A percentile compares a stretch with the other conserved stretches of the same genome.
phyloP scores from a whole-genome alignment of 2,888 invertebrate genomes.

The Cinara cedri region DNA sequence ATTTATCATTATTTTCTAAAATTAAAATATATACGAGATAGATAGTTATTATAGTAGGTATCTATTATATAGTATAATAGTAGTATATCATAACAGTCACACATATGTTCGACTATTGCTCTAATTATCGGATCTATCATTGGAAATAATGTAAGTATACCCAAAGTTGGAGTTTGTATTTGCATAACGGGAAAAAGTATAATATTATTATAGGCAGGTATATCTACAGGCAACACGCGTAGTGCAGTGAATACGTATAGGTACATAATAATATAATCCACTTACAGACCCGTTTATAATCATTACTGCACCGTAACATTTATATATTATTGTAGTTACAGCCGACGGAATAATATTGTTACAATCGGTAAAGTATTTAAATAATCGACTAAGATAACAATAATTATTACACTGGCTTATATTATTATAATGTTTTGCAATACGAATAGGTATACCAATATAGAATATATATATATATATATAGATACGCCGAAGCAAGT shows the following conservation, averaged over 20 bases:
- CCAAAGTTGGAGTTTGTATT: constrained; percentile 41
- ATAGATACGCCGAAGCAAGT: too few relatives aligned
- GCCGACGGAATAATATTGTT: constrained; percentile 31
- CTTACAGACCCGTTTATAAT: neutral
- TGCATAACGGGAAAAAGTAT: constrained; percentile 42
- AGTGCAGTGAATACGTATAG: constrained; percentile 4
- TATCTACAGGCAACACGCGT: constrained; percentile 30
- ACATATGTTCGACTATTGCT: constrained; percentile 21
- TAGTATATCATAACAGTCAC: neutral
- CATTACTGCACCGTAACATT: constrained; percentile 2
- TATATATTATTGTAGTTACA: neutral
- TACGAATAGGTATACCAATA: too few relatives aligned
- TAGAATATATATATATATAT: too few relatives aligned
- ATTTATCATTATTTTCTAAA: too few relatives aligned
- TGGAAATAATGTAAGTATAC: constrained; percentile 17
- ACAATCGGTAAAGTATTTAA: constrained; percentile 9
- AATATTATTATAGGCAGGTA: neutral
- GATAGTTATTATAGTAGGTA: too few relatives aligned
- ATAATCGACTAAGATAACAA: neutral
- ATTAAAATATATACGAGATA: too few relatives aligned
- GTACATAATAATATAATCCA: neutral
- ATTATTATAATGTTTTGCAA: neutral
- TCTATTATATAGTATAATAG: too few relatives aligned
- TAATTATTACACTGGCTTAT: constrained; percentile 23
- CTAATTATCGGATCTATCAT: constrained; percentile 45